Base-by-base conservation (phyloP, 2,113 vertebrate species). In the Burhinus oedicnemus region DNA sequence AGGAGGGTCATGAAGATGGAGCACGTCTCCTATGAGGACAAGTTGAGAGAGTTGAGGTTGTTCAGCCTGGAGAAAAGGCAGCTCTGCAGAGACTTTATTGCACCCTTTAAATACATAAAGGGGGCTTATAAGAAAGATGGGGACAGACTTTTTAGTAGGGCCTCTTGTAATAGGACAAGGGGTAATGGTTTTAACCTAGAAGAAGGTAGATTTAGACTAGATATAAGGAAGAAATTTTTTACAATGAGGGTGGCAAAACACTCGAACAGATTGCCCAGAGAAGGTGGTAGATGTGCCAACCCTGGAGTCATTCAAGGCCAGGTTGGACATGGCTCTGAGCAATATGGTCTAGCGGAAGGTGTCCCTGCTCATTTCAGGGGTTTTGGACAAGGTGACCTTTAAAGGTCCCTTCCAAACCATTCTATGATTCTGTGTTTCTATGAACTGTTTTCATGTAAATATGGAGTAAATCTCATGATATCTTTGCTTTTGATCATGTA, bases 241-340 rank as follows among this genome's bases (percentile, higher is more conserved):
- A 45, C 7, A 1, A 12, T 5, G 9, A 15, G 16, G 8, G 15
- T 29, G 19, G 17, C 38, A 10, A 34, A 57, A 22, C n/a, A 15
- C 17, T 34, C 13, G 29, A 9, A 76, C 8, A 58, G 5, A 9
- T 44, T 66, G 5, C 18, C 22, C 29, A 76, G 42, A 45, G 9
- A 40, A 29, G 2, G 4, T 40, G 6, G 7, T 57, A 36, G 4
- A 36, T 36, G 11, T 4, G 8, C 3, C 51, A 18, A 58, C 52
- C 22, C 32, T 68, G 32, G 14, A 51, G 51, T 44, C 2, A 19
- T 51, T 68, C 21, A 44, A 52, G 6, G 21, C 32, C 12, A 51
- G 9, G 7, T 38, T 47, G 47, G 18, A 54, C 0, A 1, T 9
- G 23, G 3, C 19, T 58, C 10, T 58, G 26, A 60, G 57, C 8